A percentile compares a stretch with the other conserved stretches of the same genome.
Evolutionary conservation across 2,888 invertebrate genomes (phyloP).

Genomic region (Pyrrhosoma nymphula): DNA sequence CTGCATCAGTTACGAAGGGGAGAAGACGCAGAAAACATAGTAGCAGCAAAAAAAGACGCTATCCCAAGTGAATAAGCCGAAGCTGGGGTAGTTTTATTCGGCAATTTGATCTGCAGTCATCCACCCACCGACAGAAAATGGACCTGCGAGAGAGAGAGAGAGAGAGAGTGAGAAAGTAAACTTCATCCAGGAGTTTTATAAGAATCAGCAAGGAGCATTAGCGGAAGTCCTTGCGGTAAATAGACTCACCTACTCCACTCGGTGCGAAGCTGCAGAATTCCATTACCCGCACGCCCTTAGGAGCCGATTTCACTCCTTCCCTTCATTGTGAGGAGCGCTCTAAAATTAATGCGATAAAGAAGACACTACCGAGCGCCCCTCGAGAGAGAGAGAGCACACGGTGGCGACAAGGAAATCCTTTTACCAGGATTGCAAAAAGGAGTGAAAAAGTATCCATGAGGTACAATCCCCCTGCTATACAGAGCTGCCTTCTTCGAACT

Average conservation of each 20-base stretch:
- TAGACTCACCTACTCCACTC: not conserved
- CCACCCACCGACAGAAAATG: not conserved
- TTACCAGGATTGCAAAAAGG: not conserved
- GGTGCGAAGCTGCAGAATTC: not conserved
- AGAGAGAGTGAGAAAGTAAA: not conserved
- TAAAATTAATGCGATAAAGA: constrained; percentile 1
- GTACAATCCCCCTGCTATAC: not conserved
- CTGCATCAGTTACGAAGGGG: too few species aligned
- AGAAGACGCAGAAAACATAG: too few species aligned
- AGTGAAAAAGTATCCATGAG: not conserved
- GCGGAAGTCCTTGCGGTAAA: not conserved
- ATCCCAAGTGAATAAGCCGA: too few species aligned
- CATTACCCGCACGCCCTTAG: not conserved
- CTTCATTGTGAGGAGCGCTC: not conserved
- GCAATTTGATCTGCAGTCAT: not conserved
- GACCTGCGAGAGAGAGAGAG: not conserved
- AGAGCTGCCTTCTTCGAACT: not conserved
- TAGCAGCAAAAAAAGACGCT: too few species aligned
- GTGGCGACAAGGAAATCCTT: not conserved
- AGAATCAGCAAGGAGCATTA: not conserved
- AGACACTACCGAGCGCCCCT: not conserved
- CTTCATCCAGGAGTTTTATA: not conserved
- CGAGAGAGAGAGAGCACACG: not conserved
- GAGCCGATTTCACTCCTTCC: not conserved
- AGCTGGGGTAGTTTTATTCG: not conserved